Base-by-base conservation (phyloP, 2,888 invertebrate genomes). In the Aleiodes alternator region DNA sequence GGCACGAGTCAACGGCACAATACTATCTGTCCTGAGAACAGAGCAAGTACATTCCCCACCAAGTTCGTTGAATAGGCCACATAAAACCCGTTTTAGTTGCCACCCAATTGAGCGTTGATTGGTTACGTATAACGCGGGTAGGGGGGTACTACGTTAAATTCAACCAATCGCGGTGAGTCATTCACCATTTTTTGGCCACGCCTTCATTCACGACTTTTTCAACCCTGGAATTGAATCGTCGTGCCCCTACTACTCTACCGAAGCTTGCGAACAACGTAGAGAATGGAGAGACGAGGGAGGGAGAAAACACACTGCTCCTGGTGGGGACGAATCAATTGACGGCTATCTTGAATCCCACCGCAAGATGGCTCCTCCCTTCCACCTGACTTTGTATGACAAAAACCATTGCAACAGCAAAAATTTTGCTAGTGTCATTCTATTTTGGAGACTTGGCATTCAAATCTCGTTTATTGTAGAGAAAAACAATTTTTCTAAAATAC, bases 351-450 rank as follows among this genome's bases (percentile, higher is more conserved):
- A 87, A 85, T 85, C 82, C 84, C 83, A 87, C 88, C 87, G 85
- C 89, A 89, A 89, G 89, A 89, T 89, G 89, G 89, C 89, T 89
- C 89, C 89, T 87, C 86, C 87, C 85, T 84, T 80, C 84, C 84
- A 84, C 84, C 82, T 81, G 77, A 72, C 64, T n/a, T 3, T 43
- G 23, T 64, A 9, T 48, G 64, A 64, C 64, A 64, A 64, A 59
- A 64, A 64, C 64, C 48, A 64, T 34, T 34, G 38, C 64, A 38
- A 75, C 57, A 38, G 70, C 76, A 80, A 79, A 69, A 66, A 77
- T 70, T 75, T 72, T 69, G 57, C 59, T 64, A 38, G 69, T 55
- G 55, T 48, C 71, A 59, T 69, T 53, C 75, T 56, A 74, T 72
- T 76, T 74, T 38, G 34, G 14, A 51, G 57, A 38, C 16, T 59